Evolutionary conservation across 1,140 invertebrate genomes (phyloP).

Genomic region (Macrotrachela quadricornifera): DNA sequence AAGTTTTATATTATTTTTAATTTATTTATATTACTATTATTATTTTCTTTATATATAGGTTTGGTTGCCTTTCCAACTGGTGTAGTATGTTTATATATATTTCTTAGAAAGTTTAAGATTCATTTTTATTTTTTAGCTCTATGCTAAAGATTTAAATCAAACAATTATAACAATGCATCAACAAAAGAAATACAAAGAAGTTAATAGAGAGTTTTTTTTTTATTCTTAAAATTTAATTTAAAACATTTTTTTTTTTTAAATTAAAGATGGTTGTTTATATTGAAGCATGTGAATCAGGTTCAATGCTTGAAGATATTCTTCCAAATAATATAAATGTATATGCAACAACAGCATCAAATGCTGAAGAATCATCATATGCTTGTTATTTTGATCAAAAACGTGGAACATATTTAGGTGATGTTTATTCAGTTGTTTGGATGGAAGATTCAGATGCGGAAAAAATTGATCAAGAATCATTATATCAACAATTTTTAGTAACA

Average conservation of each 20-base stretch:
- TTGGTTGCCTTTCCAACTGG: conserved; percentile 35
- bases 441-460: conserved; percentile 41
- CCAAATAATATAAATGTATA: conserved; percentile 38
- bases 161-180: conserved; percentile 33
- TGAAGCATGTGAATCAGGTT: conserved; percentile 45
- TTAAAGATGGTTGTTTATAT: conserved; percentile 41
- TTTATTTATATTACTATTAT: too few relatives aligned
- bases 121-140: conserved; percentile 20
- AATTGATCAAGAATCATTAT: conserved; percentile 34
- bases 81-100: conserved; percentile 10
- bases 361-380: conserved; percentile 39
- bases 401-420: conserved; percentile 38
- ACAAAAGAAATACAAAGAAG: conserved; percentile 30
- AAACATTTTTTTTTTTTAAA: conserved; percentile 3
- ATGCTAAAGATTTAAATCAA: conserved; percentile 26
- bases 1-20: too few relatives aligned
- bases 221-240: background rate
- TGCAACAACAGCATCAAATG: conserved; percentile 43
- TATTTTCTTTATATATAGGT: background rate
- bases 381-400: conserved; percentile 37
- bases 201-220: conserved; percentile 11
- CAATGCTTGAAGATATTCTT: conserved; percentile 42
- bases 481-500: conserved; percentile 37
- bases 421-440: conserved; percentile 47
- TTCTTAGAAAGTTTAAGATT: background rate